A percentile compares a stretch with the other conserved stretches of the same genome.
Evolutionary conservation across 1,140 invertebrate species (phyloP).

Genomic region (Octopus sinensis): DNA sequence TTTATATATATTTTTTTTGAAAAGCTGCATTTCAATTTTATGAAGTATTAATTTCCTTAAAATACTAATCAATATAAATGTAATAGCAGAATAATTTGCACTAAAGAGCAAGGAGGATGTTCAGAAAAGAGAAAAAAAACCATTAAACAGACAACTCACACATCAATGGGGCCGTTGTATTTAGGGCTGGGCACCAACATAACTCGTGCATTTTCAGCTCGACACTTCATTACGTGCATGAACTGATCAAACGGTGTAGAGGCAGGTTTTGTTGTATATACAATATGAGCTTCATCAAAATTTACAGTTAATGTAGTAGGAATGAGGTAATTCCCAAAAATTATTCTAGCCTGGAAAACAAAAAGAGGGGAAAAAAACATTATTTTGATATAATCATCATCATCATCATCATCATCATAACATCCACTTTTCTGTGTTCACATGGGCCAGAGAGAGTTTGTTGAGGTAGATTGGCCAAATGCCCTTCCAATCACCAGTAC

Average conservation of each 20-base stretch:
- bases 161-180: constrained; percentile 72
- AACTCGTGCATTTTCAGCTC: constrained; percentile 87
- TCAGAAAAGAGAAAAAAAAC: not conserved
- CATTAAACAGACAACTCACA: constrained; percentile 67
- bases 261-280: constrained; percentile 92
- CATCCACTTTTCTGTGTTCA: too few species aligned
- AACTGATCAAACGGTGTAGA: constrained; percentile 88
- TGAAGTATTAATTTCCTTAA: too few species aligned
- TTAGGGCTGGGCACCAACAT: constrained; percentile 90
- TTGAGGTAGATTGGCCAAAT: too few species aligned
- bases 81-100: not conserved
- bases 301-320: constrained; percentile 89
- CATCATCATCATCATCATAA: too few species aligned
- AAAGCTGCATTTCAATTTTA: too few species aligned
- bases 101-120: not conserved
- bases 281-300: constrained; percentile 90
- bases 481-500: too few species aligned
- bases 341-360: constrained; percentile 73
- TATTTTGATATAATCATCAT: too few species aligned
- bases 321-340: constrained; percentile 94
- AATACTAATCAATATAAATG: not conserved
- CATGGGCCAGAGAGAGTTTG: too few species aligned
- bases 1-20: too few species aligned
- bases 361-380: not conserved
- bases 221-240: constrained; percentile 94